Base-by-base conservation (phyloP, 2,888 invertebrate genomes). In the Nesidiocoris tenuis region DNA sequence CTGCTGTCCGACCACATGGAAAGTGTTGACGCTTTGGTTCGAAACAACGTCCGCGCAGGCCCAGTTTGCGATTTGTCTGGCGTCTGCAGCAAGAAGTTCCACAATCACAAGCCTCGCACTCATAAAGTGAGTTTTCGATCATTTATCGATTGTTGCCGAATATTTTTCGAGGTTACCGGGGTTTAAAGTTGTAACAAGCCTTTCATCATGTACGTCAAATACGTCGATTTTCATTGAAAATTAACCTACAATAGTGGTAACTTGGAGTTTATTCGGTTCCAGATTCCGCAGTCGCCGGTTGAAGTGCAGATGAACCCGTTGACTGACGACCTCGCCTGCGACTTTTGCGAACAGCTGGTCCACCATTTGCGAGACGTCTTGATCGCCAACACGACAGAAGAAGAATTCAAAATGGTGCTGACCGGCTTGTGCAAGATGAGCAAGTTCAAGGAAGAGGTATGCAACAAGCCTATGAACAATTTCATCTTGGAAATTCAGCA, bases 311-410 rank as follows among this genome's bases (percentile, higher is more conserved):
- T 18, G 25, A 61, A 16, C 17, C 59, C 72, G 2, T 0, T 39
- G 12, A 63, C 56, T 23, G 88, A 89, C 80, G 89, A 90, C 82
- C 86, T 93, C 70, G 90, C 94, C 0, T 95, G 96, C 83, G 91
- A 94, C 81, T 87, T 96, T 75, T 96, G 95, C 83, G 90, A 93
- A 81, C 92, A 94, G 83, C 84, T 96, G 67, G 90, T 95, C 0
- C 85, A 85, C 21, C 94, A 95, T 83, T 85, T 95, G 79, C 89
- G 90, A 78, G 92, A 95, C 82, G 86, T 94, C 3, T 83, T 96
- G 22, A 87, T 93, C 24, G 90, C 95, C 18, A 94, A 95, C 82
- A 94, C 95, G 0, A 94, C 96, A 0, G 91, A 92, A 83, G 81
- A 85, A 0, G 93, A 95, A 84, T 95, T 95, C 84, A 88, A 91